Conservation (phyloP, 2,797 vertebrate species). For the Enteromius viviparus region DNA sequence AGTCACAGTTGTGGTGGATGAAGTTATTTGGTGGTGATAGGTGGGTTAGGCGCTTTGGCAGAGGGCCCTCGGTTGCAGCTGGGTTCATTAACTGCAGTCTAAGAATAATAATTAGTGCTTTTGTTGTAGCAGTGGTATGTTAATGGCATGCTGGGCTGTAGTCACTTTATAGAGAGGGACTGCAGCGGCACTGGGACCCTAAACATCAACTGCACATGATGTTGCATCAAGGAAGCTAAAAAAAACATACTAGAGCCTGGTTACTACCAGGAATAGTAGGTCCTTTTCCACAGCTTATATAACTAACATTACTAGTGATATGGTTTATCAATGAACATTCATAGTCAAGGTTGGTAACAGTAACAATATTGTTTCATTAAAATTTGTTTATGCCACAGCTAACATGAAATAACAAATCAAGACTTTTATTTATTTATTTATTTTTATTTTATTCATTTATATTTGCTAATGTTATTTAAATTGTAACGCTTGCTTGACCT, state of each 20-base stretch:
- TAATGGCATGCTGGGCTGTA: constrained; percentile 54
- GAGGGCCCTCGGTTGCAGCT: constrained; percentile 56
- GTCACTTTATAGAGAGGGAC: constrained; percentile 33
- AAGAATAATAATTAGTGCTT: constrained; percentile 63
- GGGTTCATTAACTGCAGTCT: constrained; percentile 61
- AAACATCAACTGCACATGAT: constrained; percentile 18
- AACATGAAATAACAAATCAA: neutral
- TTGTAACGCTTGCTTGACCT: neutral
- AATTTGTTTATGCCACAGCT: neutral
- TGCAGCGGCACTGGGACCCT: constrained; percentile 2
- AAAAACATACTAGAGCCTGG: neutral
- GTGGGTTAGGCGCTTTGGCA: constrained; percentile 35
- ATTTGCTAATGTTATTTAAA: neutral
- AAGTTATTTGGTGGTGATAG: constrained; percentile 22
- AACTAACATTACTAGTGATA: neutral
- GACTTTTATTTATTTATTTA: neutral
- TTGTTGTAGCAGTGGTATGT: constrained; percentile 58
- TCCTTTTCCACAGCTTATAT: neutral
- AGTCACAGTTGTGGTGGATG: constrained; percentile 32
- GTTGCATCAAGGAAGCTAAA: constrained; percentile 17
- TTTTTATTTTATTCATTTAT: neutral
- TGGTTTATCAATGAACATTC: neutral
- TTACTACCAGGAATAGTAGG: neutral
- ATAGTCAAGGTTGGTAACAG: neutral
- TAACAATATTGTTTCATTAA: neutral